phyloP scores from a whole-genome alignment of 2,888 invertebrate genomes.

The Cheilosia vernalis region DNA sequence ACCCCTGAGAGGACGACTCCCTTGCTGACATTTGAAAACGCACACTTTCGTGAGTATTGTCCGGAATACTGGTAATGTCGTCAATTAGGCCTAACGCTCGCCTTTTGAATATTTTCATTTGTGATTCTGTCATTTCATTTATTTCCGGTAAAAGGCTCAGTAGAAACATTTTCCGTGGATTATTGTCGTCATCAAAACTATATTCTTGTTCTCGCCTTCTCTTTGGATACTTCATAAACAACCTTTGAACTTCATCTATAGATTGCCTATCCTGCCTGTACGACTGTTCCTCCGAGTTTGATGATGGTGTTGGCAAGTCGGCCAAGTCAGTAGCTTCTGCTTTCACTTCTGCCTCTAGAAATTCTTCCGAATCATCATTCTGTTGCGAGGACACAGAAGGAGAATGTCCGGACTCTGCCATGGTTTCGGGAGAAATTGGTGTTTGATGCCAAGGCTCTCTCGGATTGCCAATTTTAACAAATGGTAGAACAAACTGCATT shows the following conservation, averaged over 20 bases:
- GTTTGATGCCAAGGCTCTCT: not conserved
- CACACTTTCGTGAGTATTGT: not conserved
- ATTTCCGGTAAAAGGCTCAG: slow-evolving; percentile 7
- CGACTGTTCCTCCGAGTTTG: not conserved
- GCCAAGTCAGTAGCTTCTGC: not conserved
- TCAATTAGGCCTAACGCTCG: not conserved
- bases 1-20: not conserved
- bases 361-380: not conserved
- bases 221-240: not conserved
- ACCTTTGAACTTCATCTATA: not conserved
- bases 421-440: not conserved
- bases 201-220: not conserved
- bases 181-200: not conserved
- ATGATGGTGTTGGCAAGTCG: not conserved
- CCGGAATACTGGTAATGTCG: not conserved
- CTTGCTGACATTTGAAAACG: not conserved
- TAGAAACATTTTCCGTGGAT: slow-evolving; percentile 10
- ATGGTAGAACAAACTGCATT: slow-evolving; percentile 5
- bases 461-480: not conserved
- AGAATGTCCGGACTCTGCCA: not conserved
- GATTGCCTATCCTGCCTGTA: not conserved
- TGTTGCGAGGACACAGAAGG: not conserved
- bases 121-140: slow-evolving; percentile 10
- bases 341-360: not conserved
- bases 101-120: slow-evolving; percentile 4